These are phyloP conservation scores for Diglossa cyanea DNA, from an alignment of 2,797 vertebrate genomes.

Conservation along the genomic window DNA sequence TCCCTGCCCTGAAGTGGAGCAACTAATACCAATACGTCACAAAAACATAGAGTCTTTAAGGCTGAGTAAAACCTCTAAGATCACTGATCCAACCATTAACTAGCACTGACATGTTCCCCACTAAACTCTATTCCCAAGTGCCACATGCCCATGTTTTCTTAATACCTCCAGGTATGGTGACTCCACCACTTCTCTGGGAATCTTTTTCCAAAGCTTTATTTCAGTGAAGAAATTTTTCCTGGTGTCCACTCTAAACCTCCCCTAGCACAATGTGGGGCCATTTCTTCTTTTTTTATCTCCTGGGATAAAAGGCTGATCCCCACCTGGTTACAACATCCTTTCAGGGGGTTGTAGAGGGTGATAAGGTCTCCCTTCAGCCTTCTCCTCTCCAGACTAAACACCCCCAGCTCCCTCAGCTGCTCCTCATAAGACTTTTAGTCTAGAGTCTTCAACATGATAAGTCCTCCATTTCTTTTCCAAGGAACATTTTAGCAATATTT, in stretches of 20 bases:
- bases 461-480: neutral
- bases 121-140: neutral
- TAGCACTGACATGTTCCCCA: neutral
- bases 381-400: neutral
- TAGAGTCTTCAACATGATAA: neutral
- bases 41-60: neutral
- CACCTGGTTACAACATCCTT: neutral
- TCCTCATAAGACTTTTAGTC: neutral
- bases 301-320: neutral
- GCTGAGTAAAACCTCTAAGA: neutral
- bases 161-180: neutral
- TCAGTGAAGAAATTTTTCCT: neutral
- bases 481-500: neutral
- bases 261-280: neutral
- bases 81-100: neutral
- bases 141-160: neutral
- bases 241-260: neutral
- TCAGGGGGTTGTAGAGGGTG: neutral
- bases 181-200: neutral
- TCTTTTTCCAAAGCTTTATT: neutral
- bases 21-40: neutral
- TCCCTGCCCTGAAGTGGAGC: neutral
- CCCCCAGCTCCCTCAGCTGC: neutral
- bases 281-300: neutral
- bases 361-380: neutral